Evolutionary conservation across 2,797 vertebrate genomes (phyloP).

Genomic region (Megaceryle alcyon): DNA sequence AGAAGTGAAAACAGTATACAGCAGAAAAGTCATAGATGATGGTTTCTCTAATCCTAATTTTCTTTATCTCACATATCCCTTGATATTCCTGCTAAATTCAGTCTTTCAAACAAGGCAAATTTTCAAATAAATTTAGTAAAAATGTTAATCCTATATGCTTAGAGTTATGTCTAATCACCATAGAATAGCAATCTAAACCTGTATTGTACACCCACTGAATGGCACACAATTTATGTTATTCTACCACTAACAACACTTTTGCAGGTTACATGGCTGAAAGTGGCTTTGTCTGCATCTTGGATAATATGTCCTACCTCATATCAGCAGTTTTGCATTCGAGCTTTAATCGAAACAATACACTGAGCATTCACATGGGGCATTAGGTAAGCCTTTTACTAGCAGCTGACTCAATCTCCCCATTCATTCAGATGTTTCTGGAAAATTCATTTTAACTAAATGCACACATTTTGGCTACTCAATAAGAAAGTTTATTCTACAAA

Average conservation of each 20-base stretch:
- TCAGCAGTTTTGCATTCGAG: constrained; percentile 51
- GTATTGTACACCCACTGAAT: not conserved
- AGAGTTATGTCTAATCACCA: not conserved
- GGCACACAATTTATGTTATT: not conserved
- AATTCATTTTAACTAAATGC: constrained; percentile 16
- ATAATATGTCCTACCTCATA: not conserved
- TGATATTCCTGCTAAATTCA: not conserved
- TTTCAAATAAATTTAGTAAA: not conserved
- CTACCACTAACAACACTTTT: not conserved
- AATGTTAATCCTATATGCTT: not conserved
- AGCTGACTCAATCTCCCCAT: constrained; percentile 29
- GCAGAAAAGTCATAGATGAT: not conserved
- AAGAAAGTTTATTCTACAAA: constrained; percentile 7
- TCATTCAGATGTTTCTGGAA: constrained; percentile 34
- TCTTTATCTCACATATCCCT: not conserved
- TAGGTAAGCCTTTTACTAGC: constrained; percentile 37
- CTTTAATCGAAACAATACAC: constrained; percentile 45
- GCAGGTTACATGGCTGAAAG: constrained; percentile 2
- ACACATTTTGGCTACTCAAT: not conserved
- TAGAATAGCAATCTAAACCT: not conserved
- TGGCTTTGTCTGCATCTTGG: not conserved
- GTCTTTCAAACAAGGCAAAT: not conserved
- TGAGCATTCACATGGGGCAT: constrained; percentile 16
- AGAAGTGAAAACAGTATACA: not conserved
- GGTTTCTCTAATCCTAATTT: not conserved